A percentile compares a stretch with the other conserved stretches of the same genome.
Evolutionary conservation across 2,888 invertebrate genomes (phyloP).

Genomic region (Liposcelis brunnea): DNA sequence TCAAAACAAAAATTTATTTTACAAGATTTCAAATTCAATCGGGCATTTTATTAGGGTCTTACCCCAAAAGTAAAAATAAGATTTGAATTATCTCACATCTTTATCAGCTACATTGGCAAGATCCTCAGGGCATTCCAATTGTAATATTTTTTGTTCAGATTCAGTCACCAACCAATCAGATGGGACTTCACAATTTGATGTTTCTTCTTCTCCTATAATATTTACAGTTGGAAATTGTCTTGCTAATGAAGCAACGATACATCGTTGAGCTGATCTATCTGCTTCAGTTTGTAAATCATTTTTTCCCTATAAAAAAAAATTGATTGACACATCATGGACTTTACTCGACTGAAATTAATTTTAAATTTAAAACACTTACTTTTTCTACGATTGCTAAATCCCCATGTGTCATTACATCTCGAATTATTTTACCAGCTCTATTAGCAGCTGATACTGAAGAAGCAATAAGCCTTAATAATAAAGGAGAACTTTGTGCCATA

Average conservation of each 20-base stretch:
- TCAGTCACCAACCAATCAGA: constrained; percentile 63
- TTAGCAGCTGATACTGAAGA: constrained; percentile 63
- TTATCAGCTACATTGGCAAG: constrained; percentile 47
- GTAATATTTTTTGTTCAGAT: constrained; percentile 46
- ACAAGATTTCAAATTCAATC: not conserved
- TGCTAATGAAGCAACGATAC: constrained; percentile 75
- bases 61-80: no score
- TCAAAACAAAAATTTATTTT: not conserved
- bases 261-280: constrained; percentile 84
- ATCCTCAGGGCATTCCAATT: constrained; percentile 46
- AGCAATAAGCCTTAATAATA: constrained; percentile 54
- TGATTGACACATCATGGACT: constrained; percentile 6
- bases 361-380: constrained; percentile 29
- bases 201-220: constrained; percentile 84
- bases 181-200: constrained; percentile 40
- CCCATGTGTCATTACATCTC: constrained; percentile 78
- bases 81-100: no score
- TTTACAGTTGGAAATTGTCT: constrained; percentile 66
- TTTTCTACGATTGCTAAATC: constrained; percentile 85
- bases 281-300: constrained; percentile 97
- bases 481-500: constrained; percentile 45
- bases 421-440: constrained; percentile 74
- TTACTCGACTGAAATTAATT: constrained; percentile 8
- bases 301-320: constrained; percentile 39
- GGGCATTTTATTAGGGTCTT: no score